Conservation (phyloP, 2,888 invertebrate genomes). For the Agrotis exclamationis region DNA sequence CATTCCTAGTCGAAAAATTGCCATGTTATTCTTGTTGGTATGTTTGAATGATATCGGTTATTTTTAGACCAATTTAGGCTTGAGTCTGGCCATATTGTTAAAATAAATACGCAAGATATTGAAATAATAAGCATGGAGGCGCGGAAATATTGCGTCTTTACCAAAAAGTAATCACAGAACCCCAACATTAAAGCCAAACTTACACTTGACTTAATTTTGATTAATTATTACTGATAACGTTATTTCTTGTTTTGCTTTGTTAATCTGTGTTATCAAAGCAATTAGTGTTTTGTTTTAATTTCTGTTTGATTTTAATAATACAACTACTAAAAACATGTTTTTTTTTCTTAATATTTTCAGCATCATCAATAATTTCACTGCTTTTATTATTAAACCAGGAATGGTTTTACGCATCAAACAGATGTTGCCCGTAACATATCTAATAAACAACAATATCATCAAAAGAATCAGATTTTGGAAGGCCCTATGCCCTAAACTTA, state of each 20-base stretch:
- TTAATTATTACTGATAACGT: background rate
- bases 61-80: background rate
- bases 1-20: too few relatives aligned
- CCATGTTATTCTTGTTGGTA: too few relatives aligned
- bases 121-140: background rate
- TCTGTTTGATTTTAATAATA: background rate
- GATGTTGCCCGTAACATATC: too few relatives aligned
- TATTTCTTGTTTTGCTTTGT: background rate
- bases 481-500: too few relatives aligned
- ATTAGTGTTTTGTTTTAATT: background rate
- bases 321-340: background rate
- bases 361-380: background rate
- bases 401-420: too few relatives aligned
- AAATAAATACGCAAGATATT: background rate
- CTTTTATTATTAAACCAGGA: too few relatives aligned
- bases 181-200: background rate
- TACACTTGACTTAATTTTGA: slow-evolving; percentile 4
- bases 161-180: background rate
- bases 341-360: background rate
- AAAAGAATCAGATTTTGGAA: too few relatives aligned
- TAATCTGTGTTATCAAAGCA: background rate
- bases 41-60: background rate
- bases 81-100: background rate
- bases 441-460: too few relatives aligned
- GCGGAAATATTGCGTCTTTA: background rate